These are phyloP conservation scores for Hyles euphorbiae DNA, from an alignment of 1,140 invertebrate genomes.

Conservation along the genomic window DNA sequence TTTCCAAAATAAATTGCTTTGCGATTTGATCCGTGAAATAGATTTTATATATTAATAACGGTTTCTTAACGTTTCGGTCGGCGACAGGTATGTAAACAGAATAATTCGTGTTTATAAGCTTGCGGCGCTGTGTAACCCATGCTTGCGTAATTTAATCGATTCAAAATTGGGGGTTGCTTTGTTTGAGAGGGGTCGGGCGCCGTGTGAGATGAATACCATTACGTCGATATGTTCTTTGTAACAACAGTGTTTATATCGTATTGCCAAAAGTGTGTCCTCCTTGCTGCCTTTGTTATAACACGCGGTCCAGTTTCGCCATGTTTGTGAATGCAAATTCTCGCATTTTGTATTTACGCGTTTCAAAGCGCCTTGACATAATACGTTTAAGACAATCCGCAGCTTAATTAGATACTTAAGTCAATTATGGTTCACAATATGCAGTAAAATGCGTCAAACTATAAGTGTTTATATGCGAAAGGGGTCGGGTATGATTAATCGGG, in stretches of 20 bases:
- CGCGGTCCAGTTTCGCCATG: conserved; percentile 3
- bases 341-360: conserved; percentile 7
- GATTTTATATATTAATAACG: too few relatives aligned
- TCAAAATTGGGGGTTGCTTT: conserved; percentile 17
- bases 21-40: too few relatives aligned
- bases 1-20: too few relatives aligned
- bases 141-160: conserved; percentile 1
- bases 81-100: too few relatives aligned
- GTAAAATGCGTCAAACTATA: too few relatives aligned
- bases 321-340: not conserved
- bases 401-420: not conserved
- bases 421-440: too few relatives aligned
- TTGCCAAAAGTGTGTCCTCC: conserved; percentile 11
- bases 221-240: conserved; percentile 24
- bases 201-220: conserved; percentile 65
- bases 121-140: not conserved
- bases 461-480: not conserved
- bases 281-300: conserved; percentile 5
- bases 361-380: conserved; percentile 43
- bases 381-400: conserved; percentile 10
- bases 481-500: conserved; percentile 38
- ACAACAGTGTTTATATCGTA: conserved; percentile 32
- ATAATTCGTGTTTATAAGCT: too few relatives aligned
- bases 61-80: too few relatives aligned
- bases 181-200: conserved; percentile 46